Conservation (phyloP, 2,797 vertebrate species). For the Pseudochirops cupreus region DNA sequence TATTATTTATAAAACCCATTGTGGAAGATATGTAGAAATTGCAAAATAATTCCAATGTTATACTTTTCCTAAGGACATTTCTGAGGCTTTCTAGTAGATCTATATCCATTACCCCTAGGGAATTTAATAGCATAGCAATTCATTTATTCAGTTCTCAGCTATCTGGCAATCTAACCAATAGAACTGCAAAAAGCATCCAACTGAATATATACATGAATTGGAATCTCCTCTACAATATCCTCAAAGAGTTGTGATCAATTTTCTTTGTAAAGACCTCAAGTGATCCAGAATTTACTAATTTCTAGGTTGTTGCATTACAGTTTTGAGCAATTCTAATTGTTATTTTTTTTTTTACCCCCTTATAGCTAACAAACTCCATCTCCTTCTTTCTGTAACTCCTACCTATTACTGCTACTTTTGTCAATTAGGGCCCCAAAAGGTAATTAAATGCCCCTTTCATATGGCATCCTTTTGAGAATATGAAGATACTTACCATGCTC, state of each 20-base stretch:
- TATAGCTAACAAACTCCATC: neutral
- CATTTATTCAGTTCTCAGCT: neutral
- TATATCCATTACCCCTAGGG: neutral
- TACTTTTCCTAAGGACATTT: neutral
- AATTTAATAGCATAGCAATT: neutral
- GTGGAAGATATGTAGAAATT: neutral
- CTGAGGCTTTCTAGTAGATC: neutral
- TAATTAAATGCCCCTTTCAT: neutral
- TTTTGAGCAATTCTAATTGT: neutral
- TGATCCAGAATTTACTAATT: neutral
- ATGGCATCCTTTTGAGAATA: neutral
- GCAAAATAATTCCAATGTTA: neutral
- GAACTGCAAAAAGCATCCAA: neutral
- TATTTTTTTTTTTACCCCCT: neutral
- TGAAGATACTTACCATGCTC: neutral
- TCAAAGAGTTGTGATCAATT: neutral
- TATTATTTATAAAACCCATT: slow-evolving; percentile 21
- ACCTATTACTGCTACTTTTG: neutral
- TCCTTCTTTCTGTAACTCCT: neutral
- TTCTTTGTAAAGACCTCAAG: neutral
- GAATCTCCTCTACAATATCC: neutral
- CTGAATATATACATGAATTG: neutral
- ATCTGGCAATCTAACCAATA: neutral
- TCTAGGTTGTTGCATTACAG: neutral
- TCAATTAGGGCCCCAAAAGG: neutral